Evolutionary conservation across 2,888 invertebrate genomes (phyloP), one percentile per base, ranked within the genome.

Genomic region (Nemotelus pantherinus): DNA sequence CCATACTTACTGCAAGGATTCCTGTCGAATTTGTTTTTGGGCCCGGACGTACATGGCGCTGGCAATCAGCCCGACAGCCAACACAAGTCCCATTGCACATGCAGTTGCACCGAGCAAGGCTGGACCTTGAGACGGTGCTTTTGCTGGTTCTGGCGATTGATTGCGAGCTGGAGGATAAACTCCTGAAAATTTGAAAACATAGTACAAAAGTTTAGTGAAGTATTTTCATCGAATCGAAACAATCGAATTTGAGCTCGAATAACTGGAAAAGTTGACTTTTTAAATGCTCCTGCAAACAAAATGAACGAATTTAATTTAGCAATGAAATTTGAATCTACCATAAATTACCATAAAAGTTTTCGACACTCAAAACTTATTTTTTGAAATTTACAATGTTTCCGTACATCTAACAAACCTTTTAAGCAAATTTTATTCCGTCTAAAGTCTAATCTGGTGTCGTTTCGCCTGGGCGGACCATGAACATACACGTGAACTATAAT

Each of bases 341-440:
- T 25, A 25, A 25, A 25, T 25, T 25, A 25, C 25, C 25, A 25
- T 25, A 25, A 25, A 25, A 25, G 25, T 25, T 25, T 25, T 25
- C 25, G 25, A 25, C 25, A 25, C 25, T 25, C 25, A 25, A 25
- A 25, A 25, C 25, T 25, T 25, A 25, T 25, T 25, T 25, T 25
- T 25, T 25, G 25, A 25, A 25, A 25, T 25, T 25, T 25, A 25
- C 25, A 25, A 25, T 25, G 25, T 25, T 25, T 25, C 25, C 25
- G 25, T 25, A 25, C 25, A 25, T 25, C 25, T 25, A 25, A 78
- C 75, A 39, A 50, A 93, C 94, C 93, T 91, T 93, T 93, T 80
- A 93, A 89, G 86, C 96, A 96, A 83, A 95, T 94, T 89, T 96
- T 96, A 87, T 94, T 95, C 81, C 96, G 89, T 84, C 93, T 93